phyloP scores from a whole-genome alignment of 1,140 invertebrate species.

The Steinernema khuongi region DNA sequence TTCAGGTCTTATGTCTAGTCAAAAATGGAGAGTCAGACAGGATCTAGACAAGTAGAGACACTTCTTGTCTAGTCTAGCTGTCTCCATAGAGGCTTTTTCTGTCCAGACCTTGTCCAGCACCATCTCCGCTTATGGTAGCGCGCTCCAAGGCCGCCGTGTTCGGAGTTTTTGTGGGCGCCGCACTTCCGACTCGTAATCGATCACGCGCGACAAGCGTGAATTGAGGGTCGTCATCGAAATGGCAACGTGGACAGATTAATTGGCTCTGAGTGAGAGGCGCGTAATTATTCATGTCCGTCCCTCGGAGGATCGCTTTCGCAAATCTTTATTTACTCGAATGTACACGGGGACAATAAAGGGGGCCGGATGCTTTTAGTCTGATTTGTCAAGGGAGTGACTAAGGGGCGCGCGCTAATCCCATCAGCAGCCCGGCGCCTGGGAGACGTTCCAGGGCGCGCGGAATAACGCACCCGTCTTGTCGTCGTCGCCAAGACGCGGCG shows the following conservation, averaged over 20 bases:
- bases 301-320: neutral
- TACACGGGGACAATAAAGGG: constrained; percentile 3
- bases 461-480: neutral
- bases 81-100: no score
- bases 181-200: neutral
- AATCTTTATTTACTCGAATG: constrained; percentile 3
- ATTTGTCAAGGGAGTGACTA: constrained; percentile 16
- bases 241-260: constrained; percentile 6
- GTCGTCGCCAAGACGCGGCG: neutral
- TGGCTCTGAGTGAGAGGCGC: no score
- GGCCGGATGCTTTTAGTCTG: neutral
- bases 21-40: no score
- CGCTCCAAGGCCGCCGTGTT: neutral
- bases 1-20: no score
- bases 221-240: neutral
- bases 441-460: neutral
- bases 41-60: no score
- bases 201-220: constrained; percentile 9
- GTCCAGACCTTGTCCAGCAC: no score
- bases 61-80: no score
- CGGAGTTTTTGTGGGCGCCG: neutral
- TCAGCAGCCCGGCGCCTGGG: neutral
- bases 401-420: neutral
- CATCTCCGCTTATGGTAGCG: no score
- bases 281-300: neutral